A percentile compares a stretch with the other conserved stretches of the same genome.
These are phyloP conservation scores for Ecliptopera silaceata DNA, from an alignment of 2,888 invertebrate genomes.

Conservation along the genomic window DNA sequence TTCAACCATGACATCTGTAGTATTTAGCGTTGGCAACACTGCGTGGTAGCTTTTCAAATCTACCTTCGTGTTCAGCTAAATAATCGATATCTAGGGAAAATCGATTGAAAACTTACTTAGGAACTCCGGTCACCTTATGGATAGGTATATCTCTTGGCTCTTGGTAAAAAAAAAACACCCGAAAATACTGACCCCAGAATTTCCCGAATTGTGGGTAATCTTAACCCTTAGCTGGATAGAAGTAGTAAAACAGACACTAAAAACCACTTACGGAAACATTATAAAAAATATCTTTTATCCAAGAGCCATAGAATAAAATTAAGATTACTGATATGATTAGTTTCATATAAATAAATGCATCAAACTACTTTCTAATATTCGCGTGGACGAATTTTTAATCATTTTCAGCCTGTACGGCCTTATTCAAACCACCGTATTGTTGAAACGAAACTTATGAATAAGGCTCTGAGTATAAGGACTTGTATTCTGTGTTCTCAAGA, in stretches of 20 bases:
- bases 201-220: no score
- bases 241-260: no score
- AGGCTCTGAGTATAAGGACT: no score
- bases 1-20: constrained; percentile 44
- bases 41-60: constrained; percentile 59
- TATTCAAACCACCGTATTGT: no score
- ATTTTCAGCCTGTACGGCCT: no score
- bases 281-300: background rate
- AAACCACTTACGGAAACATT: no score
- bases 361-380: constrained; percentile 36
- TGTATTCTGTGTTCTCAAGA: no score
- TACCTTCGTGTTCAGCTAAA: constrained; percentile 61
- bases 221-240: no score
- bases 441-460: no score
- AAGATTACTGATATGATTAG: constrained; percentile 28
- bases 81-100: constrained; percentile 44
- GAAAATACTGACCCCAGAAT: no score
- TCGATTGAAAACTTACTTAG: constrained; percentile 22
- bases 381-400: no score
- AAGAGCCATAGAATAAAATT: constrained; percentile 14
- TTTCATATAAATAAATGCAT: constrained; percentile 53
- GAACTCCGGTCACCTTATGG: constrained; percentile 19
- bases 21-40: constrained; percentile 63
- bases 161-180: background rate
- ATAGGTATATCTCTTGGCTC: background rate